A percentile compares a stretch with the other conserved stretches of the same genome.
Conservation (phyloP, 1,140 invertebrate genomes). For the Cephus cinctus region DNA sequence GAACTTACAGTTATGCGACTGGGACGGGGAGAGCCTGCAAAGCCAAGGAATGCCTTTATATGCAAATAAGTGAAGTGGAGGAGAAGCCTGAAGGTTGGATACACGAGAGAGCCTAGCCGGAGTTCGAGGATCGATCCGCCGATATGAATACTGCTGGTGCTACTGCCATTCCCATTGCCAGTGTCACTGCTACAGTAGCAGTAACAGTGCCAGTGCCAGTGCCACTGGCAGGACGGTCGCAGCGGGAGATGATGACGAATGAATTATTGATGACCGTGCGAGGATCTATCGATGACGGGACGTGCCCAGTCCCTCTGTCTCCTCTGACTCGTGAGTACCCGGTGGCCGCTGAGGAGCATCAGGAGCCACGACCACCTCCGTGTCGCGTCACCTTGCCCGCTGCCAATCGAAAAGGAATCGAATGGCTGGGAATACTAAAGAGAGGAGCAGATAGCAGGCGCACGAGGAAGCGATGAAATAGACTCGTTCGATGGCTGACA, state of each 20-base stretch:
- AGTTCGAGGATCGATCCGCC: slow-evolving; percentile 42
- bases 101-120: slow-evolving; percentile 4
- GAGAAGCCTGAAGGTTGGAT: slow-evolving; percentile 26
- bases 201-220: slow-evolving; percentile 17
- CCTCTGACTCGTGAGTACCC: no score
- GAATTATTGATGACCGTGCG: slow-evolving; percentile 51
- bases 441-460: no score
- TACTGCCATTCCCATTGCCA: slow-evolving; percentile 25
- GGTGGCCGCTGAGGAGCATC: no score
- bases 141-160: slow-evolving; percentile 38
- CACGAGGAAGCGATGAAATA: no score
- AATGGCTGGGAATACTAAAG: no score
- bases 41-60: slow-evolving; percentile 55
- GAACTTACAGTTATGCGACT: slow-evolving; percentile 52
- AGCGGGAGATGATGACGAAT: slow-evolving; percentile 45
- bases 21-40: slow-evolving; percentile 38
- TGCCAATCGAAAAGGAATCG: no score
- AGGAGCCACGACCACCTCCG: no score
- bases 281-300: slow-evolving; percentile 39
- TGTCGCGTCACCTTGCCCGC: no score
- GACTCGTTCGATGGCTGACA: no score
- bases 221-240: slow-evolving; percentile 16
- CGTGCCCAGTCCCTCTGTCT: no score
- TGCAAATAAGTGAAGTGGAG: slow-evolving; percentile 47
- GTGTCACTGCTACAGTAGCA: no score